phyloP scores from a whole-genome alignment of 2,888 invertebrate species.

The Drosophila barbarae region DNA sequence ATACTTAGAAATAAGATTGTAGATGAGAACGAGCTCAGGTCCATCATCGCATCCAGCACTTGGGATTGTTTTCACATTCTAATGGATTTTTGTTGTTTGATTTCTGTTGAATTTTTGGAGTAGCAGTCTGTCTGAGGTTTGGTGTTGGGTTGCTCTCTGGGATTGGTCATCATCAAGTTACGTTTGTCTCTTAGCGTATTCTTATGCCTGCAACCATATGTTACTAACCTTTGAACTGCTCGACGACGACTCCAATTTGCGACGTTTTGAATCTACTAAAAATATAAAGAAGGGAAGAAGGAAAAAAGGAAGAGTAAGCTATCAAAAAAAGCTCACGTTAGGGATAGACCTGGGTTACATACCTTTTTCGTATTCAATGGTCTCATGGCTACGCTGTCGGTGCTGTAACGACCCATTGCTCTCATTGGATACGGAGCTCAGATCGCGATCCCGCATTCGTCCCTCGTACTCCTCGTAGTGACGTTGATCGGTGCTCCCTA shows the following conservation, averaged over 20 bases:
- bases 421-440: slow-evolving; percentile 82
- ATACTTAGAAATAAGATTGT: slow-evolving; percentile 20
- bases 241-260: slow-evolving; percentile 89
- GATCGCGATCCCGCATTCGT: slow-evolving; percentile 84
- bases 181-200: slow-evolving; percentile 70
- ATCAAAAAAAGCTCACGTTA: not conserved
- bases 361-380: slow-evolving; percentile 84
- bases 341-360: slow-evolving; percentile 75
- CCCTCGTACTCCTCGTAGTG: slow-evolving; percentile 71
- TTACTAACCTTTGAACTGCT: slow-evolving; percentile 89
- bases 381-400: slow-evolving; percentile 82
- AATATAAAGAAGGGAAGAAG: not conserved
- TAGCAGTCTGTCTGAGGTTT: slow-evolving; percentile 7
- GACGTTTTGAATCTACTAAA: slow-evolving; percentile 86
- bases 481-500: slow-evolving; percentile 53
- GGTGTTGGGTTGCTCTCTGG: slow-evolving; percentile 22
- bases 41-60: slow-evolving; percentile 4
- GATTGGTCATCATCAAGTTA: slow-evolving; percentile 36
- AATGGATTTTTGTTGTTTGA: slow-evolving; percentile 4
- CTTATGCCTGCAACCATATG: slow-evolving; percentile 82
- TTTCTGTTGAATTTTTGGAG: slow-evolving; percentile 10
- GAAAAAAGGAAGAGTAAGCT: not conserved
- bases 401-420: slow-evolving; percentile 81
- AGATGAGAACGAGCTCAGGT: slow-evolving; percentile 7
- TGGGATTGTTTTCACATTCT: not conserved